Base-by-base conservation (phyloP, 1,140 invertebrate species). In the Pollicipes pollicipes region DNA sequence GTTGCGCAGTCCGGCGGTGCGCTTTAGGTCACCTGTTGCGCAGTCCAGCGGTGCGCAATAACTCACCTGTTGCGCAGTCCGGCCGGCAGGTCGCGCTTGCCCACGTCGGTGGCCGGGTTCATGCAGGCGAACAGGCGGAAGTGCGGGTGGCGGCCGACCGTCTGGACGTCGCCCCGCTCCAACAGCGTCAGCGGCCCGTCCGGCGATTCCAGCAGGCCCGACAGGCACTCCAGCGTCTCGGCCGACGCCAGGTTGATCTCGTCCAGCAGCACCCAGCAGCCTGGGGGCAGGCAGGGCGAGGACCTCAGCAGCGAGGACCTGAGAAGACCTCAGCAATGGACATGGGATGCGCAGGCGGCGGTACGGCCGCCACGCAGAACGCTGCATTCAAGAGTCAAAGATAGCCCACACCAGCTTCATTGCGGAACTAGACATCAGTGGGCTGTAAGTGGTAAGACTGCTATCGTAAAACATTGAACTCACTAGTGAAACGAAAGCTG, bases 101-200 rank as follows among this genome's bases (percentile, higher is more conserved):
- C 97, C n/a, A 98, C 88, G 84, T 99, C 97, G 16, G 96, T 99
- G 0, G 96, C 94, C 30, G 97, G 97, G 83, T 99, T 99, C 97
- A 99, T 99, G 76, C 96, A 98, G 30, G 96, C 96, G 82, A 99
- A 98, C 45, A 99, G 83, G 0, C 91, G 89, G 77, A 99, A 99
- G 76, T 96, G 85, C 0, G 85, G 81, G 83, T 99, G 91, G 70
- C 91, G 82, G 74, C 86, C 83, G 0, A 98, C 85, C 13, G 89
- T 86, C 73, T 85, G 83, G 73, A 87, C 87, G 77, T 93, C 93
- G 30, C 93, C 93, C 77, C 90, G 85, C 79, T 98, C 95, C 67
- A 93, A 79, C 45, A 98, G 81, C 69, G 90, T 86, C 3, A 97
- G 79, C 0, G 88, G 91, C 35, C 90, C 89, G 70, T 84, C 79